These are phyloP conservation scores for Corythucha ciliata DNA, from an alignment of 2,888 invertebrate species.

Conservation along the genomic window DNA sequence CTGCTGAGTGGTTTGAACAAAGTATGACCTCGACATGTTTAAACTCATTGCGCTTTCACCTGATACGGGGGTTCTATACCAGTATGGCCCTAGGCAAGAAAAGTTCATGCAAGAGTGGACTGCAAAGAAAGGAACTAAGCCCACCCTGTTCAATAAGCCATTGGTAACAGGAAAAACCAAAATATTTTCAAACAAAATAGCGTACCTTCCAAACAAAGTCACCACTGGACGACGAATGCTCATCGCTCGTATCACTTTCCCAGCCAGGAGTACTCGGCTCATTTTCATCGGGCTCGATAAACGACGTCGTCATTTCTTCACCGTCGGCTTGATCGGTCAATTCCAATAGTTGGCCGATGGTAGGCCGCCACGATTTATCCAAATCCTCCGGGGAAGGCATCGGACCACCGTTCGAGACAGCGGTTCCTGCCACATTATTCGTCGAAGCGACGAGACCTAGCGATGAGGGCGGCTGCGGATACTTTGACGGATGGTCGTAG, in stretches of 20 bases:
- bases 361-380: slow-evolving; percentile 32
- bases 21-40: no score
- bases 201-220: slow-evolving; percentile 71
- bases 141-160: not conserved
- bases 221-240: slow-evolving; percentile 57
- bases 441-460: slow-evolving; percentile 1
- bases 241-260: slow-evolving; percentile 42
- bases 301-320: slow-evolving; percentile 42
- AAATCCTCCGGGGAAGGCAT: slow-evolving; percentile 34
- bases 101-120: no score
- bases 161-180: not conserved
- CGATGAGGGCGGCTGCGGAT: slow-evolving; percentile 2
- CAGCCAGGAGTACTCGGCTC: slow-evolving; percentile 32
- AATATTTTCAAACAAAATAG: slow-evolving; percentile 20
- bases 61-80: no score
- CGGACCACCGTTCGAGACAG: slow-evolving; percentile 18
- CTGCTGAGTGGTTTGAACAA: no score
- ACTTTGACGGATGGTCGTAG: slow-evolving; percentile 15
- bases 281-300: slow-evolving; percentile 44
- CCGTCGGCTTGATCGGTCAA: slow-evolving; percentile 32
- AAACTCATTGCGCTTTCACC: no score
- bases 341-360: slow-evolving; percentile 33
- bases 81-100: no score
- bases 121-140: not conserved
- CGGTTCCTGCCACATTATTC: not conserved